Base-by-base conservation (phyloP, 1,140 invertebrate genomes). In the Drosophila ercepeae region DNA sequence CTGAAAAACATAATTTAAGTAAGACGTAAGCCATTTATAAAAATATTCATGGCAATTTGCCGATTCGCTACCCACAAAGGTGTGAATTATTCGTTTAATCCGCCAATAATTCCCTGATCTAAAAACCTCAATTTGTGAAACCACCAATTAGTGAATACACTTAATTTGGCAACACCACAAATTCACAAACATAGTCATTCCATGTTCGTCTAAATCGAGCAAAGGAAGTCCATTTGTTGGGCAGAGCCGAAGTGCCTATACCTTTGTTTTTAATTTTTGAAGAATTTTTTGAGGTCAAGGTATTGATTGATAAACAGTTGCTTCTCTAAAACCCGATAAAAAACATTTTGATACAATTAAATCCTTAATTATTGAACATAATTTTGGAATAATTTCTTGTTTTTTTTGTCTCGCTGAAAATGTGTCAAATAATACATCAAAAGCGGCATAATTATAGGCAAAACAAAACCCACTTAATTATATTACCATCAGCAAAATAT, bases 371-470 rank as follows among this genome's bases (percentile, higher is more conserved):
- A 78, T 78, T 64, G 61, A 46, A 59, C 74, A 78, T 69, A 57
- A 48, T 59, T 74, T 13, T 58, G 45, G 34, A 32, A 72, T 52
- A 13, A 61, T 57, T 29, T 44, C 19, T 11, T 8, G 9, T 27
- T 39, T n/a, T 19, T 53, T 50, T 55, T 55, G 27, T 54, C 25
- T 11, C 21, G 21, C 52, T 19, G 49, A 46, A 63, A 52, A 49
- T 50, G 42, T 60, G 67, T 25, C 23, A 48, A 52, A 49, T 39
- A 53, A 6, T 45, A 78, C 58, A 60, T 78, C 75, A 78, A 84
- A 82, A 49, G 78, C 70, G 70, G 75, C 69, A 46, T 73, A 83
- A 83, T 83, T 82, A 74, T 64, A 64, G n/a, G 14, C n/a, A 39
- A 49, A 69, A 53, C 58, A 50, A 69, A 77, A 27, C 41, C 34